Evolutionary conservation across 2,888 invertebrate genomes (phyloP), one percentile per base, ranked within the genome.

Genomic region (Xanthostigma xanthostigma): DNA sequence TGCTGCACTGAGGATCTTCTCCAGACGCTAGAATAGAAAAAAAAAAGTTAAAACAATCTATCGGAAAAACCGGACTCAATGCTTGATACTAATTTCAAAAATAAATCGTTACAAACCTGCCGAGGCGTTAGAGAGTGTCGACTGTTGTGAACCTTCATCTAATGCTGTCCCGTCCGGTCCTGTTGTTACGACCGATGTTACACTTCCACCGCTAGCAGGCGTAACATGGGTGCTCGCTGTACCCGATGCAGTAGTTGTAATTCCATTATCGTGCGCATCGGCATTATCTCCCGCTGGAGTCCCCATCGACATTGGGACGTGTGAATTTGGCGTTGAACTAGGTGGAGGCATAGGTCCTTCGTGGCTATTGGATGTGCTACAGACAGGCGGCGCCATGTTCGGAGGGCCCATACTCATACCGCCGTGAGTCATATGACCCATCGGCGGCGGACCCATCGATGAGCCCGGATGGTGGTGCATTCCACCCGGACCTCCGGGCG

Each of bases 131-230:
- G 90, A 91, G 56, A 91, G 75, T 55, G 91, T 92, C 60, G 91
- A 91, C 69, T 92, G 91, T 66, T 92, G 92, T 59, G 89, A 89
- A 59, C 85, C 91, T 68, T 92, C 91, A 66, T 92, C 91, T 55
- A 92, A 76, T 41, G 84, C 82, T 54, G 88, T 78, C 51, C 91
- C 91, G 70, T 92, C 91, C 12, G 91, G 91, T 4, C 91, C 91
- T 49, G 91, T 90, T 55, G 90, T 90, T 60, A 90, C 85, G 55
- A 91, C 84, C 51, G 87, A 84, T 42, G 88, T 89, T 57, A 88
- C 88, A 50, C 85, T 81, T 51, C 69, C 64, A 9, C 65, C 59
- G 3, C 38, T 42, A 42, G 65, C 59, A 37, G 65, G 59, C 13
- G 66, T 65, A 40, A 67, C 67, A 50, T 67, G 66, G 12, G 67